Evolutionary conservation across 2,888 invertebrate genomes (phyloP).

Genomic region (Nymphalis polychloros): DNA sequence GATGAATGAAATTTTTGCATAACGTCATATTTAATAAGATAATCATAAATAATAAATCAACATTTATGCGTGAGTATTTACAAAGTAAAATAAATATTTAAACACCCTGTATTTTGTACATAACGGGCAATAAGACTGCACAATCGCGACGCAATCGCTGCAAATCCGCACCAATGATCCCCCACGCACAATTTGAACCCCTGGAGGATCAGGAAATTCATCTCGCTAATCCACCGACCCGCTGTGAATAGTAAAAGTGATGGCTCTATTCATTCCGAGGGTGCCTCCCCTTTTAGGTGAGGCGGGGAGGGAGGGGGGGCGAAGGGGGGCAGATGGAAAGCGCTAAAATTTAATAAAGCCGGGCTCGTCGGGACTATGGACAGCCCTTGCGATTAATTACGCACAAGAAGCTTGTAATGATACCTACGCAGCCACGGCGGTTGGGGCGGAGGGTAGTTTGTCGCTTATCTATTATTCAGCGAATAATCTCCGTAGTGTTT

Average conservation of each 20-base stretch:
- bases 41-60: too few species aligned
- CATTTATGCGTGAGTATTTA: background rate
- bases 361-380: slow-evolving; percentile 56
- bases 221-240: slow-evolving; percentile 74
- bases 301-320: slow-evolving; percentile 21
- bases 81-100: slow-evolving; percentile 14
- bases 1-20: too few species aligned
- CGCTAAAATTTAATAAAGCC: slow-evolving; percentile 82
- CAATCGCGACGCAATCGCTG: slow-evolving; percentile 58
- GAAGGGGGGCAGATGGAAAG: slow-evolving; percentile 55
- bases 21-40: too few species aligned
- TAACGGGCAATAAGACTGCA: slow-evolving; percentile 44
- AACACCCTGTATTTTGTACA: slow-evolving; percentile 19
- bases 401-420: slow-evolving; percentile 73
- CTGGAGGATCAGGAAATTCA: slow-evolving; percentile 73
- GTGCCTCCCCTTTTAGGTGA: slow-evolving; percentile 33
- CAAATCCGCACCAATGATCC: slow-evolving; percentile 61
- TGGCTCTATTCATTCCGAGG: slow-evolving; percentile 72
- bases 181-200: slow-evolving; percentile 66
- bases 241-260: slow-evolving; percentile 80
- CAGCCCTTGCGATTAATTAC: slow-evolving; percentile 78
- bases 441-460: slow-evolving; percentile 50
- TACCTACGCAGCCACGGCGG: slow-evolving; percentile 53
- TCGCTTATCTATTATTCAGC: slow-evolving; percentile 61
- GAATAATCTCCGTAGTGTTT: slow-evolving; percentile 39